Base-by-base conservation (phyloP, 1,140 invertebrate genomes). In the Ruditapes philippinarum region DNA sequence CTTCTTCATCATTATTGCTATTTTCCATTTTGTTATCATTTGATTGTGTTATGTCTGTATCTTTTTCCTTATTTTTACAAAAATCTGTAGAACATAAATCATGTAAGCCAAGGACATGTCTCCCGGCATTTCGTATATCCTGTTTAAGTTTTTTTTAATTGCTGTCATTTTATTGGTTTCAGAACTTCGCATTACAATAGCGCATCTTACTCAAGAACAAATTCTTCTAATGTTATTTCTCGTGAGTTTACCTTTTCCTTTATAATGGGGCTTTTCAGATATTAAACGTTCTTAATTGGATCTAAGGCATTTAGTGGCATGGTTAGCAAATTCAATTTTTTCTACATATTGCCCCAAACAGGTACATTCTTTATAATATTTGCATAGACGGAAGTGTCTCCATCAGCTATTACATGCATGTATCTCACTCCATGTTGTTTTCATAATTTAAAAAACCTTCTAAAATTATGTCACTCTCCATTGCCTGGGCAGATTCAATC, bases 261-360 rank as follows among this genome's bases (percentile, higher is more conserved):
- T 73, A 7, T 73, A 73, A 1, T 73, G 68, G 7, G 33, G 19
- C n/a, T 73, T 93, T 95, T 85, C 78, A 7, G n/a, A n/a, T 5
- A 88, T 87, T 7, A 91, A 25, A 45, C 87, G 76, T 76, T 68
- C 92, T 73, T 89, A 79, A 9, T 91, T 94, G 94, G 62, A 65
- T 5, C 68, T 93, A 85, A 91, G 95, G 95, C 62, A 96, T 94
- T 92, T 96, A 92, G 54, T 68, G 36, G 89, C 62, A 89, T 95
- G 93, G 78, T 81, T 94, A 93, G 60, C 76, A 83, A 96, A 96
- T 90, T 93, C 92, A 7, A n/a, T 92, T 94, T 96, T 96, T 89
- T 94, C 92, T 11, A 95, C 93, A 78, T 7, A 89, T 88, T 93
- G 80, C 4, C 91, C 54, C 76, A 70, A 88, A 96, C 38, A 96